Base-by-base conservation (phyloP, 1,140 invertebrate genomes). In the Cylas formicarius region DNA sequence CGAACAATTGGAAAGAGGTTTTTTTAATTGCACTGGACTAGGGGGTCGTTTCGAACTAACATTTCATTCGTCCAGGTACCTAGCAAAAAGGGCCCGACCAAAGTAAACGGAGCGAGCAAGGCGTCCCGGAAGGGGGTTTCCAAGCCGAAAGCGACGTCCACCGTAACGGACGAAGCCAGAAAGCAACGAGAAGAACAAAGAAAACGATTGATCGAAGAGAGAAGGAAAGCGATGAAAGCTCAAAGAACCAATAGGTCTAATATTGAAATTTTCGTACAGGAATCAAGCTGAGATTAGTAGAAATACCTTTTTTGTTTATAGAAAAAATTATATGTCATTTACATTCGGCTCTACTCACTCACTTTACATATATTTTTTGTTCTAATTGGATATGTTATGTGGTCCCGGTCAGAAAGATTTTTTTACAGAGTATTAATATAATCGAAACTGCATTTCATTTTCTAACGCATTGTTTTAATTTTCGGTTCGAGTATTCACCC, bases 191-290 rank as follows among this genome's bases (percentile, higher is more conserved):
- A 91, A 57, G 82, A 84, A 35, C 80, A 84, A 19, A 72, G 88
- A 44, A 82, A 84, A 50, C 81, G 82, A 55, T 73, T 91, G 71
- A 64, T 90, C 33, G 86, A 89, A 57, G 82, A 85, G 56, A 78
- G 76, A 53, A 72, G 83, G 46, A 76, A 76, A 50, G 80, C 80
- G 6, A 76, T 83, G 73, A 69, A 73, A 39, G 70, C 72, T 50
- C 47, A 60, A 27, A 21, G 22, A 13, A 7, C 18, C 13, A 43
- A 27, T 22, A 43, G 53, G 42, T 63, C 69, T 44, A 66, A 66
- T 41, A 74, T 80, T 13, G 72, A 78, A 68, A 79, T 80, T 54
- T 80, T 75, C 54, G 67, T 73, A 26, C 74, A 75, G 20, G 75
- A 74, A 58, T 71, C 69, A 42, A 64, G 62, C 59, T 64, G 62